These are phyloP conservation scores for Petromus typicus DNA, from an alignment of 2,113 vertebrate genomes.

Conservation along the genomic window DNA sequence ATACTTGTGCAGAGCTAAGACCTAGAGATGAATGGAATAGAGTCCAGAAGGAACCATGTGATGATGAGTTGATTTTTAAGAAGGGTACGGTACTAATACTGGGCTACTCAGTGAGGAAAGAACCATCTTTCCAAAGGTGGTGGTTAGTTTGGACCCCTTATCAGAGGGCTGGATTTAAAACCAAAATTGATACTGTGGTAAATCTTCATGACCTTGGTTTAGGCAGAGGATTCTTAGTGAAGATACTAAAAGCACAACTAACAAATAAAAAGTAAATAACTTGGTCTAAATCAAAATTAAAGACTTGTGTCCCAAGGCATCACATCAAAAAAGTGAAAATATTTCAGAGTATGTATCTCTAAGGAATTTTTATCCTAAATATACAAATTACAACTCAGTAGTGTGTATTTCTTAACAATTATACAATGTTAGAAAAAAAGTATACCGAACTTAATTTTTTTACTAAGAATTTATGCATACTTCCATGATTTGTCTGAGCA, in stretches of 20 bases:
- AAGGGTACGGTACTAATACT: not conserved
- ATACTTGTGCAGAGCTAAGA: not conserved
- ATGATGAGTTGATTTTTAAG: not conserved
- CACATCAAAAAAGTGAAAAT: not conserved
- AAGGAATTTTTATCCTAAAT: not conserved
- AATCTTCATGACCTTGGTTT: not conserved
- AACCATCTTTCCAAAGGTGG: too few species aligned
- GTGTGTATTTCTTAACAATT: not conserved
- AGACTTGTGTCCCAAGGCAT: not conserved
- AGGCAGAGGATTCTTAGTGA: not conserved
- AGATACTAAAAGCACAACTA: not conserved
- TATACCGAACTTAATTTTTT: not conserved
- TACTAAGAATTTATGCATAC: not conserved
- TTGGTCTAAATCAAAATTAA: not conserved
- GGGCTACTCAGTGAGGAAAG: not conserved
- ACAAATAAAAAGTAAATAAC: not conserved
- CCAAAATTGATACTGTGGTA: not conserved
- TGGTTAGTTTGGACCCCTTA: too few species aligned
- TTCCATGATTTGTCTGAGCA: not conserved
- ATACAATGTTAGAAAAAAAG: not conserved
- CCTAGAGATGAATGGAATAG: not conserved
- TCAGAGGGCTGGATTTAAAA: not conserved
- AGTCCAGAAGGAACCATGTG: not conserved
- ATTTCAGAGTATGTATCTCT: not conserved
- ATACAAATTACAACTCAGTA: not conserved